phyloP scores from a whole-genome alignment of 2,888 invertebrate species.

The Apotomis turbidana region DNA sequence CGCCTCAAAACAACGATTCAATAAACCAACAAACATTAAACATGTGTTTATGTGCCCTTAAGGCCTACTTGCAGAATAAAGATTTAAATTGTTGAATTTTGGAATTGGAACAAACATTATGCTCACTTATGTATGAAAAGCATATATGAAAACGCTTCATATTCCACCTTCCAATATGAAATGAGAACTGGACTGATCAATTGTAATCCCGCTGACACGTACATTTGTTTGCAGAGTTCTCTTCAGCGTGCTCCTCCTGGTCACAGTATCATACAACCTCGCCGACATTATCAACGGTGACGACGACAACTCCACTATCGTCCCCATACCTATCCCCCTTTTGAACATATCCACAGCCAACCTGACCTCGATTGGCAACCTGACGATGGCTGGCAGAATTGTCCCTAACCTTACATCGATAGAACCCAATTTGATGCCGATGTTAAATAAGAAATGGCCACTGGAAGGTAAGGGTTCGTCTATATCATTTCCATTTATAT shows the following conservation, averaged over 20 bases:
- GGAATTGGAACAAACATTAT: too few relatives aligned
- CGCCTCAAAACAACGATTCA: too few relatives aligned
- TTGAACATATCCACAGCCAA: conserved; percentile 24
- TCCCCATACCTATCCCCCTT: conserved; percentile 31
- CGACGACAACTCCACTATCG: conserved; percentile 43
- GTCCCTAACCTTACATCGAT: conserved; percentile 47
- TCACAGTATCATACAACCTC: conserved; percentile 81
- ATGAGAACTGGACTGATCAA: not conserved
- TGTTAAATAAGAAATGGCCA: conserved; percentile 72
- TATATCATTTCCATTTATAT: too few relatives aligned
- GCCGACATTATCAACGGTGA: conserved; percentile 50
- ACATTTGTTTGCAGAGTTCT: conserved; percentile 8
- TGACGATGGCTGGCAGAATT: conserved; percentile 41
- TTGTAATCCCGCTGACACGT: conserved; percentile 26
- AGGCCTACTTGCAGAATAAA: too few relatives aligned
- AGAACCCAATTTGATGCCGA: conserved; percentile 53
- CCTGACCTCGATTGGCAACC: conserved; percentile 34
- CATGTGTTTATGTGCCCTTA: too few relatives aligned
- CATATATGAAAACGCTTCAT: too few relatives aligned
- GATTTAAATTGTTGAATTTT: too few relatives aligned
- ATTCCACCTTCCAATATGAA: too few relatives aligned
- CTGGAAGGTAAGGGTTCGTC: conserved; percentile 63
- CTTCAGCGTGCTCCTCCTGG: conserved; percentile 79
- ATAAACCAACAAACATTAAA: too few relatives aligned
- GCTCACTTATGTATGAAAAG: too few relatives aligned